These are phyloP conservation scores for Cantharis rustica DNA, from an alignment of 2,888 invertebrate species.

Conservation along the genomic window DNA sequence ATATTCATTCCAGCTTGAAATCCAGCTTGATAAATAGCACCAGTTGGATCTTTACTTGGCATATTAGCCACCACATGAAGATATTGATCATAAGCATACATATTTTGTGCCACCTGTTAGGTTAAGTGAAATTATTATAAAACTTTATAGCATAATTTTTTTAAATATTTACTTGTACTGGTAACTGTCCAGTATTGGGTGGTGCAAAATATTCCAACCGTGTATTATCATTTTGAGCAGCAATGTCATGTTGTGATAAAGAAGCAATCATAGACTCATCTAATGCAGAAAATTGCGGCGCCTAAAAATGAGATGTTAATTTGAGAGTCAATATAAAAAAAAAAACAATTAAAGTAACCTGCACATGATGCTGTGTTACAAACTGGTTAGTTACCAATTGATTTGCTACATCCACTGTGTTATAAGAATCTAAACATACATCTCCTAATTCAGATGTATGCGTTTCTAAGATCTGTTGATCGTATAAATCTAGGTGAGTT, in stretches of 20 bases:
- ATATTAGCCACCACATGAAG: conserved; percentile 54
- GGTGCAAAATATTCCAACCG: conserved; percentile 58
- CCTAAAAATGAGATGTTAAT: conserved; percentile 34
- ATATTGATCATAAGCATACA: conserved; percentile 55
- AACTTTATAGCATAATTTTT: background rate
- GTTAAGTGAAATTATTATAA: background rate
- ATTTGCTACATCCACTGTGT: conserved; percentile 58
- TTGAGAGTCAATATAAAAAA: background rate
- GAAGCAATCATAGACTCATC: conserved; percentile 56
- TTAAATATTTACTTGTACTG: conserved; percentile 39
- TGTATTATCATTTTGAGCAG: conserved; percentile 50
- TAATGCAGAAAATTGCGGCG: conserved; percentile 51
- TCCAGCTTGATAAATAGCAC: conserved; percentile 52
- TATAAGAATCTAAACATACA: conserved; percentile 58
- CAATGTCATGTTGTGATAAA: conserved; percentile 49
- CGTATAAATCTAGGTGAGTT: conserved; percentile 49
- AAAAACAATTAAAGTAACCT: conserved; percentile 35
- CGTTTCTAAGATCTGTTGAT: conserved; percentile 42
- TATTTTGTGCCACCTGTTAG: conserved; percentile 46
- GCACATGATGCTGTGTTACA: conserved; percentile 48
- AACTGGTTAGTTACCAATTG: conserved; percentile 53
- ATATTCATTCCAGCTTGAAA: conserved; percentile 55
- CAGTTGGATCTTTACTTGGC: conserved; percentile 47
- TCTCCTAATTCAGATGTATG: conserved; percentile 48
- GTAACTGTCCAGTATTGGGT: conserved; percentile 47